Evolutionary conservation across 2,888 invertebrate genomes (phyloP), one percentile per base, ranked within the genome.

Genomic region (Drosophila neutralis): DNA sequence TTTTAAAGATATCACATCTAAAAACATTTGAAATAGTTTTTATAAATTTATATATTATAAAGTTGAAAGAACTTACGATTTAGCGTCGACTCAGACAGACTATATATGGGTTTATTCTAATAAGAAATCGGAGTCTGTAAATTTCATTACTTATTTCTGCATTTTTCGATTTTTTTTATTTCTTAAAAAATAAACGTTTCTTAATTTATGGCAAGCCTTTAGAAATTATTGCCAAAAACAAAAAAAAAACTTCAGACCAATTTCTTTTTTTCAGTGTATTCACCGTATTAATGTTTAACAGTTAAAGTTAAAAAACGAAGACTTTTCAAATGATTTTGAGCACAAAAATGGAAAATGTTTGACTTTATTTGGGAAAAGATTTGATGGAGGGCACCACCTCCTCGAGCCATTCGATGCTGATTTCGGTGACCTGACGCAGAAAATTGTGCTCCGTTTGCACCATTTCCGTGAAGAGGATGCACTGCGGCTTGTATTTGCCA

Each of bases 381-480:
- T 86, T 83, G 74, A 90, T 88, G 54, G 94, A 93, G 35, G 95
- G 94, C 49, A 93, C 93, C 57, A 94, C 92, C 89, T 96, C 95
- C 59, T 93, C 94, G 70, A 98, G 93, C 98, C 98, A 98, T 35
- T 96, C 95, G 13, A 95, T 94, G 90, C 97, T 96, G 56, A 98
- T 95, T 42, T 95, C 95, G 13, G 97, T 96, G 49, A 97, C 94
- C 69, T 95, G 95, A 83, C 97, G 94, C 91, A 98, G 95, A 93
- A 97, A 98, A 77, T 96, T 95, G 82, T 96, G 96, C 67, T 95
- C 95, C 0, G 98, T 98, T 89, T 96, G 95, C n/a, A 98, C 95
- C 53, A 98, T 94, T 94, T 98, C 98, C 0, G 96, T 96, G 93
- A 96, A 98, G 59, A 97, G 91, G 0, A 98, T 94, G 71, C 96